Evolutionary conservation across 2,888 invertebrate species (phyloP).

Genomic region (Diadegma fenestrale): DNA sequence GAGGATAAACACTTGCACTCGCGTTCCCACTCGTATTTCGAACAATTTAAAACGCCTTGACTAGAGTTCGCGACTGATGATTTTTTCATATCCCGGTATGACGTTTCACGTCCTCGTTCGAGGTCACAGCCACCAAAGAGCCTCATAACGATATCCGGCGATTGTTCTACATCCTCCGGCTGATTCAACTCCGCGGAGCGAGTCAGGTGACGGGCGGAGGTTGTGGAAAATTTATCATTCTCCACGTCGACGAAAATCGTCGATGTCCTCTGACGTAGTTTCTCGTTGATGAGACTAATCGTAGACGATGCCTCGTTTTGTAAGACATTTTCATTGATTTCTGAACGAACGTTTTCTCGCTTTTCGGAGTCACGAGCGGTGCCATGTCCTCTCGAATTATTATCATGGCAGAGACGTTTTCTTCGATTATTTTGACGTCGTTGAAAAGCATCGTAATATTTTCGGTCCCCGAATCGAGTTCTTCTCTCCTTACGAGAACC

Average conservation of each 20-base stretch:
- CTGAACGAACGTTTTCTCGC: neutral
- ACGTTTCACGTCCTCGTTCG: conserved; percentile 27
- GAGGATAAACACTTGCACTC: conserved; percentile 58
- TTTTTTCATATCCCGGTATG: conserved; percentile 20
- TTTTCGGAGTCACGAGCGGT: neutral
- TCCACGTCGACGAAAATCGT: conserved; percentile 21
- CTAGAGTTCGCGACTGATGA: conserved; percentile 68
- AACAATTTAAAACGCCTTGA: conserved; percentile 65
- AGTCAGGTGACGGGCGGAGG: conserved; percentile 56
- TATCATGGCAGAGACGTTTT: conserved; percentile 30
- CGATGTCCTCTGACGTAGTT: conserved; percentile 36
- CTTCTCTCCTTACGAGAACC: neutral
- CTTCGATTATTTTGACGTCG: conserved; percentile 32
- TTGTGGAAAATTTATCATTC: conserved; percentile 6
- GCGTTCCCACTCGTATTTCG: conserved; percentile 51
- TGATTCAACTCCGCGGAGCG: neutral
- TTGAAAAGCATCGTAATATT: conserved; percentile 43
- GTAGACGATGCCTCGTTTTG: conserved; percentile 20
- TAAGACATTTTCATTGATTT: conserved; percentile 30
- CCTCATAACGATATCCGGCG: conserved; percentile 53
- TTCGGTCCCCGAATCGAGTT: conserved; percentile 22
- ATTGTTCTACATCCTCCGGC: conserved; percentile 22
- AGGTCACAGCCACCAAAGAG: conserved; percentile 59
- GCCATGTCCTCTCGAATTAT: neutral
- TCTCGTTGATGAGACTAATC: conserved; percentile 41